Base-by-base conservation (phyloP, 2,888 invertebrate genomes). In the Agrotis exclamationis region DNA sequence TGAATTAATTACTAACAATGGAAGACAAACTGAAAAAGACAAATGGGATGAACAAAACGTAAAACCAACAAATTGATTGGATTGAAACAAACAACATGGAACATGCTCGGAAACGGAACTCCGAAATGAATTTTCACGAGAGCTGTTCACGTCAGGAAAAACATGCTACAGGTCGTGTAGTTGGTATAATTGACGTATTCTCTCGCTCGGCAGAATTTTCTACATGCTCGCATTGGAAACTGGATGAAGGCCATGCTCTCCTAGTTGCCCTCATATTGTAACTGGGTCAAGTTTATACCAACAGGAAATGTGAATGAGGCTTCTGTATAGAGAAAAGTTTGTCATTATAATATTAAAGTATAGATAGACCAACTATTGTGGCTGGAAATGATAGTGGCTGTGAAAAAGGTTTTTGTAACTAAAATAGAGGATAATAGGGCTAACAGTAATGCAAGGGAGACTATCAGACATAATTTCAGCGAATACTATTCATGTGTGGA, bases 261-360 rank as follows among this genome's bases (percentile, higher is more conserved):
- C 87, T 81, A 80, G 83, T 77, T 88, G 84, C 87, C 85, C 86
- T 82, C 79, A 81, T 74, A 77, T 58, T 64, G 59, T 73, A 90
- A 86, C 80, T 89, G 70, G 90, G 90, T 90, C 90, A 91, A 90
- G 90, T 90, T 90, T 89, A 86, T 71, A 80, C 77, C 78, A 76
- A 75, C 79, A 75, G 83, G 82, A 80, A 84, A 79, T 79, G 78
- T 80, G 59, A 76, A 50, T 59, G 72, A 73, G 59, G 58, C 56
- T 45, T 69, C 44, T 24, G 16, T 51, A 53, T 18, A 51, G 62
- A 54, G 33, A 56, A 64, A 79, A 70, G 11, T 18, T 56, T 44
- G 63, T 53, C 14, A 56, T 56, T 24, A 45, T 45, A 48, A 44
- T 44, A 48, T 18, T 16, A 20, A 60, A 39, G 11, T 50, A n/a